A percentile compares a stretch with the other conserved stretches of the same genome.
These are phyloP conservation scores for Zaprionus lineosus DNA, from an alignment of 2,888 invertebrate species.

Conservation along the genomic window DNA sequence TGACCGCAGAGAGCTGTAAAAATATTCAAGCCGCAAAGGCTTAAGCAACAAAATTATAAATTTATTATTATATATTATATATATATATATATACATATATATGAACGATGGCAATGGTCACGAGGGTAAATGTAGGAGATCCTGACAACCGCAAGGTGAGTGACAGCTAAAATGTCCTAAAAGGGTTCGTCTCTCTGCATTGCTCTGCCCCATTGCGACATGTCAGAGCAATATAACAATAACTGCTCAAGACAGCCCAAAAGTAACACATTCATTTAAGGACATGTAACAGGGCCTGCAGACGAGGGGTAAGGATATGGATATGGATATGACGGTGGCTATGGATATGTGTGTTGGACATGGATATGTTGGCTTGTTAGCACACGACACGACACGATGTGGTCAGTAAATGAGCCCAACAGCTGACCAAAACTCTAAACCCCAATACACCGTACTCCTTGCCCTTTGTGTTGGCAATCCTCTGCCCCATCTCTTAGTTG, in stretches of 20 bases:
- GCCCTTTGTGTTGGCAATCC: too few species aligned
- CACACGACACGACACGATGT: slow-evolving; percentile 75
- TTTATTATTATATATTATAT: too few species aligned
- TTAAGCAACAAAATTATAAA: slow-evolving; percentile 51
- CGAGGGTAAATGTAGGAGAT: background rate
- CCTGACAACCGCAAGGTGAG: slow-evolving; percentile 63
- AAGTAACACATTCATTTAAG: slow-evolving; percentile 67
- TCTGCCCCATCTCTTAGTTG: too few species aligned
- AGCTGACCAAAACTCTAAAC: slow-evolving; percentile 52
- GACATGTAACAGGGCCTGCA: slow-evolving; percentile 18
- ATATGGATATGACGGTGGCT: slow-evolving; percentile 20
- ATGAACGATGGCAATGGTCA: too few species aligned
- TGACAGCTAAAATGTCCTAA: slow-evolving; percentile 48
- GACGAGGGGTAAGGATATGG: slow-evolving; percentile 21
- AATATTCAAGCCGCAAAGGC: slow-evolving; percentile 65
- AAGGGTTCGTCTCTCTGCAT: slow-evolving; percentile 39
- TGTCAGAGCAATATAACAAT: slow-evolving; percentile 69
- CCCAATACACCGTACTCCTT: background rate
- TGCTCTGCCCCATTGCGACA: slow-evolving; percentile 52
- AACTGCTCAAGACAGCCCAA: slow-evolving; percentile 75
- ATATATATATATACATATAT: too few species aligned
- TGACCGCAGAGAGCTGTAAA: slow-evolving; percentile 28
- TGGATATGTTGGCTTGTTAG: slow-evolving; percentile 63
- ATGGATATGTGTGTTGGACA: slow-evolving; percentile 30
- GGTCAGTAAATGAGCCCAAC: slow-evolving; percentile 69